Evolutionary conservation across 2,113 vertebrate species (phyloP).

Genomic region (Bucco capensis): DNA sequence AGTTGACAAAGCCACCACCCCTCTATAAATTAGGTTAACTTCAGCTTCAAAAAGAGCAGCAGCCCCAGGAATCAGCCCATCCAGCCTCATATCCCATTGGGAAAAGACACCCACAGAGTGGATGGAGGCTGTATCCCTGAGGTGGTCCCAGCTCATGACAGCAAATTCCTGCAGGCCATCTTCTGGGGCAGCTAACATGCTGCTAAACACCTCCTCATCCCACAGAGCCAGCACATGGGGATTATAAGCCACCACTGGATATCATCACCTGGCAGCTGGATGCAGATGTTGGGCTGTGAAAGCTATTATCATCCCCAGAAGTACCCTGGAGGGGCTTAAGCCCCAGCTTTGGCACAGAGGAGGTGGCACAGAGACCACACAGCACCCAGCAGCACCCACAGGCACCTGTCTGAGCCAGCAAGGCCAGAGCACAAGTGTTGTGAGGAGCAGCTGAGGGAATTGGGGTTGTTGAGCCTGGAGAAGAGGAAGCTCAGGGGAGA

Average conservation of each 20-base stretch:
- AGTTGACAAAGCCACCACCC: not conserved
- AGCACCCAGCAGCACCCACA: not conserved
- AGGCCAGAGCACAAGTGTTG: no score
- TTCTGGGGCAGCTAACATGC: not conserved
- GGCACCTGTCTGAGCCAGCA: rapidly evolving
- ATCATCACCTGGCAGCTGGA: not conserved
- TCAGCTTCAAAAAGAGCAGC: not conserved
- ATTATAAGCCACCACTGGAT: no score
- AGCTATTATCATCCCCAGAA: not conserved
- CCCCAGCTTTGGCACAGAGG: not conserved
- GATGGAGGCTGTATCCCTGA: rapidly evolving
- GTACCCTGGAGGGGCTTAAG: not conserved
- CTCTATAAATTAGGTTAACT: not conserved
- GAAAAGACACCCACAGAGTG: rapidly evolving
- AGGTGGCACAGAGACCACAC: rapidly evolving
- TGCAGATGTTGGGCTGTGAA: not conserved
- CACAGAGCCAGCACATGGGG: not conserved
- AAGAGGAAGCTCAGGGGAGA: no score
- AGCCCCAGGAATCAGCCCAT: not conserved
- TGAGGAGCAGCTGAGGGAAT: no score
- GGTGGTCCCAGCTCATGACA: not conserved
- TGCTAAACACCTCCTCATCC: not conserved
- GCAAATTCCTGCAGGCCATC: not conserved
- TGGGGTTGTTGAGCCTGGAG: no score
- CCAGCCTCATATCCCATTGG: not conserved